These are phyloP conservation scores for Brachyhypopomus gauderio DNA, from an alignment of 2,113 vertebrate species.

Conservation along the genomic window DNA sequence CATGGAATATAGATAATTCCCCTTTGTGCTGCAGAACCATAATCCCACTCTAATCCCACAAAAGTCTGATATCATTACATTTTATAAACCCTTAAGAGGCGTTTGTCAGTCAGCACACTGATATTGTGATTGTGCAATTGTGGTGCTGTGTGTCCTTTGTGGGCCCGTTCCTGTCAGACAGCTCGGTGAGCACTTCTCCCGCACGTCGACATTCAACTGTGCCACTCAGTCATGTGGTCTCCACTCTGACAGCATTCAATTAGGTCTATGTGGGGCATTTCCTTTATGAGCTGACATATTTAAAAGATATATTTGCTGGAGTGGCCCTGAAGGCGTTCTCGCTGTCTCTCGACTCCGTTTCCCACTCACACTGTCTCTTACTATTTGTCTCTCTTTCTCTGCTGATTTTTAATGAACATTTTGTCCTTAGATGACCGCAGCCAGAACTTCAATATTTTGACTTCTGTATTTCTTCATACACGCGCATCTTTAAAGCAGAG, in stretches of 20 bases:
- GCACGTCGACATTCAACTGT: constrained; percentile 28
- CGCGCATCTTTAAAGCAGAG: background rate
- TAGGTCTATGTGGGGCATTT: constrained; percentile 50
- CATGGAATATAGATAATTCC: too few relatives aligned
- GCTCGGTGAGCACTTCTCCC: background rate
- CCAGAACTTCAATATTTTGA: background rate
- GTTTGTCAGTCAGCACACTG: too few relatives aligned
- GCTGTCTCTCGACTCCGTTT: background rate
- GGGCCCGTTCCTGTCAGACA: background rate
- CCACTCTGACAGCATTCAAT: constrained; percentile 31
- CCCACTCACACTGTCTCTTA: background rate
- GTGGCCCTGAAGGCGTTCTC: constrained; percentile 45
- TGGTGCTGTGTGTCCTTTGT: too few relatives aligned
- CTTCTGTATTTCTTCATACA: background rate
- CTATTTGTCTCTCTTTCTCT: background rate
- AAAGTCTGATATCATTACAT: too few relatives aligned
- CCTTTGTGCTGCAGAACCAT: too few relatives aligned
- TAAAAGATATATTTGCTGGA: constrained; percentile 44
- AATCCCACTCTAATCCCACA: too few relatives aligned
- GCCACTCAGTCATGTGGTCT: constrained; percentile 24
- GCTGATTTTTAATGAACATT: background rate
- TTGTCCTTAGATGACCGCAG: background rate
- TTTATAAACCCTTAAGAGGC: too few relatives aligned
- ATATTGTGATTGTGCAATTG: too few relatives aligned
- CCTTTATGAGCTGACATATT: constrained; percentile 53